phyloP scores from a whole-genome alignment of 2,888 invertebrate genomes.

The Molanna angustata region DNA sequence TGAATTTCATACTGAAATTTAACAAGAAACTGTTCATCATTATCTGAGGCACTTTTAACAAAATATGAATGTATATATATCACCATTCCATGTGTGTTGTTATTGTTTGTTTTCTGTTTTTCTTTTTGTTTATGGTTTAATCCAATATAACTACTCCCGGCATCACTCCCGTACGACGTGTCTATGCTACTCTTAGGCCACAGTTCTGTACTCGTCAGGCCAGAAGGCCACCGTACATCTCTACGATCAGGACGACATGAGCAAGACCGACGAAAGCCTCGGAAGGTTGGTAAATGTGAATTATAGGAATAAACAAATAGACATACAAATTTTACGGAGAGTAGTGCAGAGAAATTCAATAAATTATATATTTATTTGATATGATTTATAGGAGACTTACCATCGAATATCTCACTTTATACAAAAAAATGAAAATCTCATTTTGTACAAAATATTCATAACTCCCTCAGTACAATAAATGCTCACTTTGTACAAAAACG shows the following conservation, averaged over 20 bases:
- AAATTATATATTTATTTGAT: too few species aligned
- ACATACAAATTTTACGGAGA: too few species aligned
- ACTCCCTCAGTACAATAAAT: too few species aligned
- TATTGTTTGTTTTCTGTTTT: conserved; percentile 33
- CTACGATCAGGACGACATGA: conserved; percentile 83
- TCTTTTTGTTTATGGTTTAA: conserved; percentile 37
- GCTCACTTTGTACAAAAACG: too few species aligned
- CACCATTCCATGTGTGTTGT: conserved; percentile 9
- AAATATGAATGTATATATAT: neutral
- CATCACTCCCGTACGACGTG: conserved; percentile 19
- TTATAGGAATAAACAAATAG: conserved; percentile 3
- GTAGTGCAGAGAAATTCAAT: too few species aligned
- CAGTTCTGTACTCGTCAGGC: conserved; percentile 63
- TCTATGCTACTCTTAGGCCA: conserved; percentile 43
- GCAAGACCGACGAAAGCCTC: conserved; percentile 79
- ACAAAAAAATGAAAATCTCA: too few species aligned
- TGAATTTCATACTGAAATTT: too few species aligned
- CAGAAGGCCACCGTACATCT: conserved; percentile 73
- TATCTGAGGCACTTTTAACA: too few species aligned
- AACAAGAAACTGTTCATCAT: too few species aligned
- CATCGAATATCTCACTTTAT: too few species aligned
- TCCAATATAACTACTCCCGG: conserved; percentile 35
- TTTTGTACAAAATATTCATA: too few species aligned
- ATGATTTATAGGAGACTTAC: too few species aligned
- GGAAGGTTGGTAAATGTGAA: conserved; percentile 69